These are phyloP conservation scores for Aphaenogaster floridana DNA, from an alignment of 1,140 invertebrate species.

Conservation along the genomic window DNA sequence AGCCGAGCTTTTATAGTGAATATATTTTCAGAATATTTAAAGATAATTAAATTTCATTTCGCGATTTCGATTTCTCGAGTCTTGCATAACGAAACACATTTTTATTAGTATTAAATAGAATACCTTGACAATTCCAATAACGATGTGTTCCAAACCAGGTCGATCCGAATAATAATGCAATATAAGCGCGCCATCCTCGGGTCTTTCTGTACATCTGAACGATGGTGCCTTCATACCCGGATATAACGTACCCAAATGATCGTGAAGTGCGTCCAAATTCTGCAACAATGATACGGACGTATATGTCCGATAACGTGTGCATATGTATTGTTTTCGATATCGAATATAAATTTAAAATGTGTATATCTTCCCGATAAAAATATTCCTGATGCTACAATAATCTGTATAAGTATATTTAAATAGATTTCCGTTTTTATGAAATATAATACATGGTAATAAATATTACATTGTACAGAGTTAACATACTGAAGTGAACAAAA, in stretches of 20 bases:
- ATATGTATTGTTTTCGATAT: slow-evolving; percentile 33
- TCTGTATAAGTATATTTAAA: slow-evolving; percentile 10
- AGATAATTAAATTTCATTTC: neutral
- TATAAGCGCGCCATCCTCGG: slow-evolving; percentile 94
- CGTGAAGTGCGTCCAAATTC: slow-evolving; percentile 97
- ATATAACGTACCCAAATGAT: slow-evolving; percentile 96
- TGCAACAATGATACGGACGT: slow-evolving; percentile 82
- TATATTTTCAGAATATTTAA: neutral
- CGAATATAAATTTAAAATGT: slow-evolving; percentile 1
- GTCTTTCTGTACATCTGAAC: slow-evolving; percentile 95
- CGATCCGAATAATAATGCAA: slow-evolving; percentile 97
- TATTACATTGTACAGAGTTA: neutral
- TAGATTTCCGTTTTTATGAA: neutral
- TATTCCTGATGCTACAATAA: neutral
- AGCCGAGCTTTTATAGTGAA: slow-evolving; percentile 17
- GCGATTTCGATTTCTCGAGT: neutral
- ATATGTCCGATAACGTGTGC: neutral
- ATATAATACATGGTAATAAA: neutral
- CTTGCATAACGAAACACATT: slow-evolving; percentile 26
- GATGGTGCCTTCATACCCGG: slow-evolving; percentile 97
- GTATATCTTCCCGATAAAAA: neutral
- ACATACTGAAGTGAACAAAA: neutral
- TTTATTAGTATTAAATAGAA: slow-evolving; percentile 28
- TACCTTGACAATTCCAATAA: slow-evolving; percentile 98
- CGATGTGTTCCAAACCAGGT: slow-evolving; percentile 96